Percentiles rank a stretch among this genome's conserved stretches.
Conservation (phyloP, 2,113 vertebrate genomes). For the Psittacula cyanocephala region DNA sequence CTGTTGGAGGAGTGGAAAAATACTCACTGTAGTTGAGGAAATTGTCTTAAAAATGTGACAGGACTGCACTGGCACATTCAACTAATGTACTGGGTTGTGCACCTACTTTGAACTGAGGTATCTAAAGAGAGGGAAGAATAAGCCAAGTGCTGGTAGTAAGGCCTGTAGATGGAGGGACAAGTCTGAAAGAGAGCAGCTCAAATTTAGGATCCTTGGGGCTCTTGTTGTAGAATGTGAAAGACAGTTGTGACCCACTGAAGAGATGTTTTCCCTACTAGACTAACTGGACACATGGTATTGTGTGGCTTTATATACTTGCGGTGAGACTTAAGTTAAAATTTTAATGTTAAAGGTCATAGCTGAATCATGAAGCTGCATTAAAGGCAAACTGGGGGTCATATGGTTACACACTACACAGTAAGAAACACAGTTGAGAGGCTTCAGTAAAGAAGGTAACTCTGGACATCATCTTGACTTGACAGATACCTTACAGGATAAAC, state of each 20-base stretch:
- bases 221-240: neutral
- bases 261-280: neutral
- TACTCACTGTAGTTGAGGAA: neutral
- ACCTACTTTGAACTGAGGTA: neutral
- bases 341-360: neutral
- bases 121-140: neutral
- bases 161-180: neutral
- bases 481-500: neutral
- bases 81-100: neutral
- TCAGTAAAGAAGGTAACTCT: neutral
- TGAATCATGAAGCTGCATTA: neutral
- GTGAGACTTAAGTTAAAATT: neutral
- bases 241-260: neutral
- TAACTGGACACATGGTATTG: neutral
- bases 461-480: neutral
- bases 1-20: neutral
- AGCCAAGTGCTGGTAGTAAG: neutral
- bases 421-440: neutral
- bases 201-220: neutral
- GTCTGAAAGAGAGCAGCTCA: neutral
- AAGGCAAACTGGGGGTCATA: neutral
- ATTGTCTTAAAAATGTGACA: neutral
- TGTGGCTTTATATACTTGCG: neutral
- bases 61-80: accelerated
- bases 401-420: neutral